Evolutionary conservation across 2,797 vertebrate species (phyloP).

Genomic region (Myotis planiceps): DNA sequence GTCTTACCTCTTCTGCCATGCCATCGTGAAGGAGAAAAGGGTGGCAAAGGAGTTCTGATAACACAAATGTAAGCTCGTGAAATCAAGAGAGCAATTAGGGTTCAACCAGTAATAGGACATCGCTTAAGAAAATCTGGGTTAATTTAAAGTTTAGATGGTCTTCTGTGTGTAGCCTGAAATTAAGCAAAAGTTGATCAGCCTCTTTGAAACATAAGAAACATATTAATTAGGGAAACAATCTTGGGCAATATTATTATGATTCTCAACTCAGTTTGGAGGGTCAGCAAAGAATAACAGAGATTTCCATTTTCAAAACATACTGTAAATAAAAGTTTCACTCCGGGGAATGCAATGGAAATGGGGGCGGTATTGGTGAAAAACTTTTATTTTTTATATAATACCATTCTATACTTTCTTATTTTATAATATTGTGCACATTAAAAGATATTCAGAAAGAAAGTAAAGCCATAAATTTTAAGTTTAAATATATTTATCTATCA

Average conservation of each 20-base stretch:
- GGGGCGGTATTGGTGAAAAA: background rate
- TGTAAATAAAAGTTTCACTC: background rate
- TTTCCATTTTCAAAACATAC: background rate
- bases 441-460: conserved; percentile 45
- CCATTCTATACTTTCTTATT: background rate
- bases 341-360: background rate
- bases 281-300: background rate
- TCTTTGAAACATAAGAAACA: background rate
- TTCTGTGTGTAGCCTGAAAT: background rate
- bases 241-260: background rate
- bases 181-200: background rate
- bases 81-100: background rate
- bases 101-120: background rate
- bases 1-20: background rate
- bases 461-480: conserved; percentile 18
- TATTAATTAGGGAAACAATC: background rate
- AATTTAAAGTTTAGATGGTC: background rate
- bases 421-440: conserved; percentile 5
- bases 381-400: background rate
- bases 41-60: background rate
- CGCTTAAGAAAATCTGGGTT: background rate
- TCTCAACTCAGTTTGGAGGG: background rate
- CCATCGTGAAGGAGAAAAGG: background rate
- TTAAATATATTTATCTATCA: conserved; percentile 36
- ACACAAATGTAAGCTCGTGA: background rate